Base-by-base conservation (phyloP, 2,797 vertebrate species). In the Pipistrellus pipistrellus region DNA sequence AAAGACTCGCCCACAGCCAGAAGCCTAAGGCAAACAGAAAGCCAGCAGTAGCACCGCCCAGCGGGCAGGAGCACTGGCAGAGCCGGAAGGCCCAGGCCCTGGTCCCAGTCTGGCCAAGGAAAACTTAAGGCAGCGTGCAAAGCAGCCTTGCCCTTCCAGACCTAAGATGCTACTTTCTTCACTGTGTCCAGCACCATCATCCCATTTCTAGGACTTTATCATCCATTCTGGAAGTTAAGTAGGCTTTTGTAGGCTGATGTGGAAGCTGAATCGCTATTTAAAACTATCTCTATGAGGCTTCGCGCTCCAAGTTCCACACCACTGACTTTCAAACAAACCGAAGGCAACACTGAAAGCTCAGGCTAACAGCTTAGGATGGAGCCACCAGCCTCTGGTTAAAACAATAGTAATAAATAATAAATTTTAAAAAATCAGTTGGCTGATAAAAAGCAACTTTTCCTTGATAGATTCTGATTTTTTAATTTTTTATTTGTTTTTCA, bases 391-490 rank as follows among this genome's bases (percentile, higher is more conserved):
- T 78, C 85, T 51, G 30, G 20, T 72, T 53, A n/a, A 73, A 72
- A 25, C 30, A 11, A 64, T 10, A 41, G 10, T 8, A 46, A 30
- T 41, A 71, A 25, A 71, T 41, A 77, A 25, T 53, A 21, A 73
- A 30, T n/a, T 35, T 35, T 41, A 41, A 66, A 71, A 9, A 15
- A 23, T 38, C n/a, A 80, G 5, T 8, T 48, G 18, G 2, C 17
- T 64, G n/a, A 17, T 27, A 57, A 83, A 92, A 90, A 21, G 3
- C 48, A 66, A 77, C 18, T 44, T 80, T 51, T 68, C 64, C 64
- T 75, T 76, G 4, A 75, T 32, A 78, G 77, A 48, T 38, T 94
- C 57, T 92, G 23, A 89, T 20, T 85, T 82, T 46, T 66, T 48
- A 6, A 4, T 30, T 30, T 62, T 32, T 30, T 46, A 64, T 82